Evolutionary conservation across 1,140 invertebrate genomes (phyloP), one percentile per base, ranked within the genome.

Genomic region (Cotesia typhae): DNA sequence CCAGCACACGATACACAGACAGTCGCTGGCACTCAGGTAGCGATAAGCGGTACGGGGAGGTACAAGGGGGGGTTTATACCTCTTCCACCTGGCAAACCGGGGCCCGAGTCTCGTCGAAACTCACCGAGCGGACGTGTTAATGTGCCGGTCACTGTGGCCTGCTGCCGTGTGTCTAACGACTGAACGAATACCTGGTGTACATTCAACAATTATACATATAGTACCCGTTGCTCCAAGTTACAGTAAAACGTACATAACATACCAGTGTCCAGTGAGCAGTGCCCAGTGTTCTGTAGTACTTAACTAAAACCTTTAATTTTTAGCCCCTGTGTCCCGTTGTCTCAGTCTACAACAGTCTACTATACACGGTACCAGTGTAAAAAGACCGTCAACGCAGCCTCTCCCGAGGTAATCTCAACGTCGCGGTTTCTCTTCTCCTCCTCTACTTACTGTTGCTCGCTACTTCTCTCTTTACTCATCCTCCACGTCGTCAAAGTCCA

Each of bases 111-210:
- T 74, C 79, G 71, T 79, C 82, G 81, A 81, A 78, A 70, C 77
- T 76, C 74, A 36, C 80, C 79, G 79, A 81, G 79, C 73, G 80
- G 76, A 82, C 80, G 82, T 79, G 80, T 83, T 80, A 83, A 84
- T 81, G 83, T 82, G 83, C 84, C 83, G 84, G 83, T 85, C 78
- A 83, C 77, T 78, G 79, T 72, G 70, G 67, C 67, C 52, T 71
- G 65, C 51, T 37, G 67, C 53, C 53, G 52, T 47, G 41, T 47
- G 41, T 47, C 41, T 47, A 47, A 47, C 41, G 41, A 47, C 52
- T 35, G n/a, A 52, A 59, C 70, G 51, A 57, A 51, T 52, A 37
- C 17, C 20, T 52, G 7, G 41, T 10, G 9, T 57, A 57, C 53
- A 57, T 20, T 20, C n/a, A 20, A 57, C 5, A 47, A 47, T 47